Conservation (phyloP, 2,797 vertebrate species). For the Scarus forsteni region DNA sequence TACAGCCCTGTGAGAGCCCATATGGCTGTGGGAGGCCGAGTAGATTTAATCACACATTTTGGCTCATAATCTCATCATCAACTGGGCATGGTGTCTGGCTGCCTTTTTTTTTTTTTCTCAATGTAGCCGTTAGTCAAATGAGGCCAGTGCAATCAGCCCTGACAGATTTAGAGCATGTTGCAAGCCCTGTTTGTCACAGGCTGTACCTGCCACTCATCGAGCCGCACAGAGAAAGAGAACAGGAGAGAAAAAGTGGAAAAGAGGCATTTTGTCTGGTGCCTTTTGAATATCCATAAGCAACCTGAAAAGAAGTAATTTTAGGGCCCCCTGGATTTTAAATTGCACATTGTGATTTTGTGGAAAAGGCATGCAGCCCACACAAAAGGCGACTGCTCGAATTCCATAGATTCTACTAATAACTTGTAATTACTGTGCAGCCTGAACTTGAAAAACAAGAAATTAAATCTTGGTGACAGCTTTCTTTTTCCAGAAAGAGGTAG, state of each 20-base stretch:
- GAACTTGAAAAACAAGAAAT: conserved; percentile 31
- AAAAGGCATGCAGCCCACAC: conserved; percentile 56
- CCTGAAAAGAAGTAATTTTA: conserved; percentile 72
- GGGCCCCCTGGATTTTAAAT: conserved; percentile 56
- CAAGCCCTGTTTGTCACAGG: conserved; percentile 77
- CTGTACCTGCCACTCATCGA: conserved; percentile 80
- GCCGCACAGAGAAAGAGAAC: conserved; percentile 56
- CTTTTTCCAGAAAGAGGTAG: conserved; percentile 5
- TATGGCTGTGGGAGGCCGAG: conserved; percentile 52
- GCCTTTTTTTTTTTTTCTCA: conserved; percentile 35
- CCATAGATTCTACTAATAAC: conserved; percentile 67
- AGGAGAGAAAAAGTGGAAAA: conserved; percentile 36
- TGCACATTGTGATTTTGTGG: conserved; percentile 54
- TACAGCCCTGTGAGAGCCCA: conserved; percentile 45
- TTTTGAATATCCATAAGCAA: conserved; percentile 76
- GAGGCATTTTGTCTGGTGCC: conserved; percentile 63
- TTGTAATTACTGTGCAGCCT: conserved; percentile 45
- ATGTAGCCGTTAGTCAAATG: conserved; percentile 76
- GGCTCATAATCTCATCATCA: conserved; percentile 73
- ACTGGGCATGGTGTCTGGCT: conserved; percentile 60
- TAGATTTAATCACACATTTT: conserved; percentile 71
- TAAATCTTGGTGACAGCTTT: conserved; percentile 41
- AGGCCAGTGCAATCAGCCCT: conserved; percentile 80
- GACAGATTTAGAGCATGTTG: conserved; percentile 84
- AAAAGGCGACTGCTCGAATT: conserved; percentile 46